Percentiles rank a stretch among this genome's conserved stretches.
These are phyloP conservation scores for Patella pellucida DNA, from an alignment of 2,888 invertebrate species.

Conservation along the genomic window DNA sequence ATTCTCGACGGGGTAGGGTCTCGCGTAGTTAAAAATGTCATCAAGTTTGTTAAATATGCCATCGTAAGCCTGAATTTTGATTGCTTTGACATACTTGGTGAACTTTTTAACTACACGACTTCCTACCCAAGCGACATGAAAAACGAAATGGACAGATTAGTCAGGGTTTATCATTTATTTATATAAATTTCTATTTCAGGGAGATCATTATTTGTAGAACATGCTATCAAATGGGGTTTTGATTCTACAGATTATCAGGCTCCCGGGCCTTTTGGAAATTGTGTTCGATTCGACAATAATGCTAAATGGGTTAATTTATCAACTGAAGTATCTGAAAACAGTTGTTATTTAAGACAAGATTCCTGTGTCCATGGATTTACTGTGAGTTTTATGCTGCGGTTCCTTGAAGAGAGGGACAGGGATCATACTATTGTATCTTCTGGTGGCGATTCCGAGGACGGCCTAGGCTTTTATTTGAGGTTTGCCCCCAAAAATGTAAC, in stretches of 20 bases:
- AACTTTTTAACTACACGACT: no score
- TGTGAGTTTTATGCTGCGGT: conserved; percentile 26
- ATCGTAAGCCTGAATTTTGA: no score
- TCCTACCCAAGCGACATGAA: no score
- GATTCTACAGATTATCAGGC: conserved; percentile 10
- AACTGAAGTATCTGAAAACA: not conserved
- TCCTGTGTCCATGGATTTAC: conserved; percentile 35
- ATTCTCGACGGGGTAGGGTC: no score
- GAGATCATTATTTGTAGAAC: conserved; percentile 23
- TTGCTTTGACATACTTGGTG: no score
- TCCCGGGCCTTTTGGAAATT: conserved; percentile 13
- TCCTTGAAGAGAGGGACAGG: conserved; percentile 25
- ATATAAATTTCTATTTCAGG: conserved; percentile 23
- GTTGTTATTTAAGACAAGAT: conserved; percentile 25
- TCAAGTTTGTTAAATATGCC: no score
- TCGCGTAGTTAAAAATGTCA: no score
- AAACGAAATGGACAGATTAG: no score
- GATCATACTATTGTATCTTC: conserved; percentile 33
- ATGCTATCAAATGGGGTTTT: conserved; percentile 23
- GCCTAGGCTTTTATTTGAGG: conserved; percentile 29
- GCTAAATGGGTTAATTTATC: conserved; percentile 28
- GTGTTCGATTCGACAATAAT: conserved; percentile 14
- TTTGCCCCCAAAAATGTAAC: conserved; percentile 32
- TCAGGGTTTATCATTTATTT: not conserved
- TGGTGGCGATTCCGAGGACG: conserved; percentile 30